Evolutionary conservation across 2,113 vertebrate species (phyloP).

Genomic region (Pelecanus crispus): DNA sequence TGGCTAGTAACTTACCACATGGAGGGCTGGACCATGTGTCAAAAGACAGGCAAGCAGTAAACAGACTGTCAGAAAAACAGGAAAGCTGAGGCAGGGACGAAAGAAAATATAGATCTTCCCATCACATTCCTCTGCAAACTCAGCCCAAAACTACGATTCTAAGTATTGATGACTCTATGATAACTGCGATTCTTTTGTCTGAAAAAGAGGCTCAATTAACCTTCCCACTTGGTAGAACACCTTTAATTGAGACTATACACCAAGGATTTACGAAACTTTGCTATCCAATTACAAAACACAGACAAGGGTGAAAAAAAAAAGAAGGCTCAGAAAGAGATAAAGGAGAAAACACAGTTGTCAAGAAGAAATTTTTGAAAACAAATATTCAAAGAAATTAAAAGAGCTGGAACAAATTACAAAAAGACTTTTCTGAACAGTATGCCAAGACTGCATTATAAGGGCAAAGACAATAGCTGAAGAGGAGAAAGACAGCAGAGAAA

Average conservation of each 20-base stretch:
- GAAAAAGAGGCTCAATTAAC: neutral
- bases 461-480: neutral
- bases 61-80: neutral
- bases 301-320: neutral
- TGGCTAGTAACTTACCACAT: slow-evolving; percentile 26
- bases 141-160: neutral
- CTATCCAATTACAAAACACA: neutral
- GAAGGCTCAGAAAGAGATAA: neutral
- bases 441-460: neutral
- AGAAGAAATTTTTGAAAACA: neutral
- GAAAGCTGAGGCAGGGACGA: neutral
- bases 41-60: neutral
- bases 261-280: neutral
- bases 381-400: neutral
- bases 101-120: neutral
- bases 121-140: neutral
- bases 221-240: neutral
- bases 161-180: neutral
- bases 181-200: neutral
- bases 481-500: neutral
- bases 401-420: neutral
- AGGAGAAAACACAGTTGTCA: neutral
- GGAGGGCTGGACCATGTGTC: neutral
- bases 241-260: neutral
- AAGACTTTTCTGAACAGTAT: neutral